phyloP scores from a whole-genome alignment of 1,140 invertebrate genomes.

The Dreissena polymorpha region DNA sequence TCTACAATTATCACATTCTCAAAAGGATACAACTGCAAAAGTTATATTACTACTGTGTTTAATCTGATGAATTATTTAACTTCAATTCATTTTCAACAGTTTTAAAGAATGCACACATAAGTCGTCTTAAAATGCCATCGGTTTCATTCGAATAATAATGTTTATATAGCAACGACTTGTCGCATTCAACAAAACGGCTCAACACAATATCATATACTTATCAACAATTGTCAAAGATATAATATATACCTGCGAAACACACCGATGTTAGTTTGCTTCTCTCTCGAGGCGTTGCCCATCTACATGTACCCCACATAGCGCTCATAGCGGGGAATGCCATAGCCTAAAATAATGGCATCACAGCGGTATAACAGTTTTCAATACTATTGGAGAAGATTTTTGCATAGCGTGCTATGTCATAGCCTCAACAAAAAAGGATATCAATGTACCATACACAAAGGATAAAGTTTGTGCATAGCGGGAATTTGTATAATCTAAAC shows the following conservation, averaged over 20 bases:
- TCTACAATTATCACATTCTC: neutral
- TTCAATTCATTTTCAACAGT: neutral
- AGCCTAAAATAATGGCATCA: conserved; percentile 82
- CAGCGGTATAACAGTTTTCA: neutral
- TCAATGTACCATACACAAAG: neutral
- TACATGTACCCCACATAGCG: conserved; percentile 82
- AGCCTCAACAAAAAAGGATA: neutral
- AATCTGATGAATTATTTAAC: neutral
- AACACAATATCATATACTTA: too few relatives aligned
- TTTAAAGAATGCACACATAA: neutral
- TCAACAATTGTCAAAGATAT: neutral
- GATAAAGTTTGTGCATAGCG: neutral
- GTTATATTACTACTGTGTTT: neutral
- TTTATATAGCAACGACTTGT: too few relatives aligned
- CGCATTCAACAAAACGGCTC: too few relatives aligned
- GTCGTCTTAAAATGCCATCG: too few relatives aligned
- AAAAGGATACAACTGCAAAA: neutral
- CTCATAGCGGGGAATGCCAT: conserved; percentile 94
- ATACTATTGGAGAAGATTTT: too few relatives aligned
- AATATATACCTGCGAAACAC: conserved; percentile 66
- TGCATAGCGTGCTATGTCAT: too few relatives aligned
- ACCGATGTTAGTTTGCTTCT: conserved; percentile 70
- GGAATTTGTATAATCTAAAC: too few relatives aligned
- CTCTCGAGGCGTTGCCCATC: conserved; percentile 75
- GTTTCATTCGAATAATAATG: too few relatives aligned